Evolutionary conservation across 1,140 invertebrate genomes (phyloP).

Genomic region (Cotesia typhae): DNA sequence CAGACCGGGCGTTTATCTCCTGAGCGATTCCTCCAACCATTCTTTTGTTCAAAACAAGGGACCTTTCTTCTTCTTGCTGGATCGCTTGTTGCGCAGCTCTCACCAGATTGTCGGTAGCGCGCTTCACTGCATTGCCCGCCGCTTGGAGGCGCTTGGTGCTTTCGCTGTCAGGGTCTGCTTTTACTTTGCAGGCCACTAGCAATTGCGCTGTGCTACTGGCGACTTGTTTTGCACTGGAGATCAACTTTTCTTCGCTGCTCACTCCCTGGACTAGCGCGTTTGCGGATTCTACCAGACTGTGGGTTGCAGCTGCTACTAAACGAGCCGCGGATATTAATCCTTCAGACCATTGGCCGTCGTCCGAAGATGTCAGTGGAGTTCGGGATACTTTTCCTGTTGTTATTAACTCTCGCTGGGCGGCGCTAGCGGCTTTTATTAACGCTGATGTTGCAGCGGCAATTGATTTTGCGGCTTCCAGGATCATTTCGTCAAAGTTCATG

Average conservation of each 20-base stretch:
- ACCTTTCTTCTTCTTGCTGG: slow-evolving; percentile 89
- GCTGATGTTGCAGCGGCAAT: slow-evolving; percentile 97
- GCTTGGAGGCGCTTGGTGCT: slow-evolving; percentile 92
- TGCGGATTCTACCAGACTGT: slow-evolving; percentile 96
- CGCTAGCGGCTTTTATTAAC: slow-evolving; percentile 94
- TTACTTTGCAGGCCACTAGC: slow-evolving; percentile 96
- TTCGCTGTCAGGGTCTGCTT: slow-evolving; percentile 94
- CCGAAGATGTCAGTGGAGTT: slow-evolving; percentile 81
- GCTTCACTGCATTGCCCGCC: slow-evolving; percentile 96
- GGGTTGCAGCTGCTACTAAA: slow-evolving; percentile 95
- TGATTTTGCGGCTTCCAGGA: slow-evolving; percentile 96
- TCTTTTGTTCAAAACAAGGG: slow-evolving; percentile 85
- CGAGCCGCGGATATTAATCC: slow-evolving; percentile 95
- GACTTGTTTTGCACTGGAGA: slow-evolving; percentile 96
- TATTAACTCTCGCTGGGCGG: slow-evolving; percentile 94
- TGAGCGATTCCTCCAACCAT: slow-evolving; percentile 95
- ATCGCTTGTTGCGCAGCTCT: slow-evolving; percentile 92
- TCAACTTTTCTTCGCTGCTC: slow-evolving; percentile 93
- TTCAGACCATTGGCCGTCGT: slow-evolving; percentile 99
- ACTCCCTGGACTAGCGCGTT: slow-evolving; percentile 96
- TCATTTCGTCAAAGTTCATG: slow-evolving; percentile 98
- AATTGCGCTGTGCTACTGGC: slow-evolving; percentile 97
- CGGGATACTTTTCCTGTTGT: slow-evolving; percentile 80
- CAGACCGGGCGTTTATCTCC: slow-evolving; percentile 87
- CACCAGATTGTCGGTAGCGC: slow-evolving; percentile 97